These are phyloP conservation scores for Stratiomys singularior DNA, from an alignment of 2,888 invertebrate genomes.

Conservation along the genomic window DNA sequence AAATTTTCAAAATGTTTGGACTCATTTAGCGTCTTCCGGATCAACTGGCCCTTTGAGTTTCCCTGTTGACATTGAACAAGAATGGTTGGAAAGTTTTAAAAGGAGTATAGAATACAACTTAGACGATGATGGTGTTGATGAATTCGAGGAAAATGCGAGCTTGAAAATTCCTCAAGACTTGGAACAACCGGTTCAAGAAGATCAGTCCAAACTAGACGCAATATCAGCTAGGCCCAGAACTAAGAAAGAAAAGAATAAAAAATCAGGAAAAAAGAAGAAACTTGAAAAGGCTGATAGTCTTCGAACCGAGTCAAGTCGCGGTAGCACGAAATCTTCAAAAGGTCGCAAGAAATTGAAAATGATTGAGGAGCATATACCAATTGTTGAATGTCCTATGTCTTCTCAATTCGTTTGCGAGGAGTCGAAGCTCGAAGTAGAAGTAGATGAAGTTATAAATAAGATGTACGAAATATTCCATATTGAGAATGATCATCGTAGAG, in stretches of 20 bases:
- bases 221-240: background rate
- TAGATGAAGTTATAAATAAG: constrained; percentile 20
- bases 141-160: background rate
- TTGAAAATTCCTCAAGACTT: background rate
- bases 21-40: background rate
- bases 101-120: constrained; percentile 16
- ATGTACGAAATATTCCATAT: background rate
- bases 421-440: background rate
- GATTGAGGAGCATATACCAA: background rate
- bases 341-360: background rate
- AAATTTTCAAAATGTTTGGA: background rate
- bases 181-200: background rate
- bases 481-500: background rate
- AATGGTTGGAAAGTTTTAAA: constrained; percentile 22
- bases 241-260: constrained; percentile 24
- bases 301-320: background rate
- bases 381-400: background rate
- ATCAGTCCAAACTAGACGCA: background rate
- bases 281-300: background rate
- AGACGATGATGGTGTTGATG: constrained; percentile 18
- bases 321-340: background rate
- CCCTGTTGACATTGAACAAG: constrained; percentile 35
- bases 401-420: constrained; percentile 1
- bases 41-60: background rate
- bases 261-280: background rate